Percentiles rank a stretch among this genome's conserved stretches.
These are phyloP conservation scores for Galerucella calmariensis DNA, from an alignment of 2,888 invertebrate species.

Conservation along the genomic window DNA sequence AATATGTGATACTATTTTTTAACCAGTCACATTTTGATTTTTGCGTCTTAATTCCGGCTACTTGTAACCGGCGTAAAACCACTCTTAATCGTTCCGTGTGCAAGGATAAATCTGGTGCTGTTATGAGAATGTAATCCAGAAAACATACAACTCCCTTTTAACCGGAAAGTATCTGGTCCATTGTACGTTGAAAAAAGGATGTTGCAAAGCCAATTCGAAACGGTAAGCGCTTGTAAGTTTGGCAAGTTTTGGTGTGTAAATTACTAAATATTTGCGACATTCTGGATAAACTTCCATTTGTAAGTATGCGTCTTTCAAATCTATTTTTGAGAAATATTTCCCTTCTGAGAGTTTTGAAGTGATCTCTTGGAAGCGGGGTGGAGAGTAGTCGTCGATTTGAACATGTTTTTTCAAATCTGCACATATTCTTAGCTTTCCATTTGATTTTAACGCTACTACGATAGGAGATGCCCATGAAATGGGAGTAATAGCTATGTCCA, in stretches of 20 bases:
- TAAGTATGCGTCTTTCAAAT: constrained; percentile 11
- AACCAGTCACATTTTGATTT: too few species aligned
- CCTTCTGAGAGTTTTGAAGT: too few species aligned
- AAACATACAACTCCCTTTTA: constrained; percentile 26
- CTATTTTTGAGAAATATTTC: constrained; percentile 1
- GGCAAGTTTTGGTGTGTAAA: too few species aligned
- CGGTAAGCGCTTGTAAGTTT: too few species aligned
- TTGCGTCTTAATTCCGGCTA: too few species aligned
- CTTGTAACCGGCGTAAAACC: too few species aligned
- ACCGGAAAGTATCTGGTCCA: constrained; percentile 35
- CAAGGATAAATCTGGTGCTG: background rate
- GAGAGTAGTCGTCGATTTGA: too few species aligned
- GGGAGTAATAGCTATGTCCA: constrained; percentile 25
- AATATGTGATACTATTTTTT: too few species aligned
- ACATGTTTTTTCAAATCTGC: constrained; percentile 40
- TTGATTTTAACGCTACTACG: constrained; percentile 37
- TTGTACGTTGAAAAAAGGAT: constrained; percentile 38
- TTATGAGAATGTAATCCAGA: constrained; percentile 26
- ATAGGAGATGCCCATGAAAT: too few species aligned
- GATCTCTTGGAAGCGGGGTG: too few species aligned
- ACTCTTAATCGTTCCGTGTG: too few species aligned
- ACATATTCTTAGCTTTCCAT: constrained; percentile 46
- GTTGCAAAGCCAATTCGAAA: constrained; percentile 40
- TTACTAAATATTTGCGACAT: constrained; percentile 15
- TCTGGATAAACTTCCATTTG: constrained; percentile 27